Conservation (phyloP, 2,888 invertebrate species). For the Pammene fasciana region DNA sequence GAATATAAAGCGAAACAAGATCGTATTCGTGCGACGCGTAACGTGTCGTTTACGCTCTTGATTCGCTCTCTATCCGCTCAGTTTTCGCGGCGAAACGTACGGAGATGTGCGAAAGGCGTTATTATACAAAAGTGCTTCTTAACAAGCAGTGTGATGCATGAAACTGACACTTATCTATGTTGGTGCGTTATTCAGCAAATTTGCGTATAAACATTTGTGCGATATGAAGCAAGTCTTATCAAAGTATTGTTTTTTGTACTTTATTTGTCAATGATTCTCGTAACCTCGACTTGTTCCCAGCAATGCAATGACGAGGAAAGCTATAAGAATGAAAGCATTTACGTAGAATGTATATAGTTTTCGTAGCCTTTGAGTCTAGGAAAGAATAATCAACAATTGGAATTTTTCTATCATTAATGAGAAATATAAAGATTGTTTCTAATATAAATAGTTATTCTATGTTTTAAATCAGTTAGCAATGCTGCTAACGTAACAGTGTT, state of each 20-base stretch:
- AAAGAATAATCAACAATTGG: not conserved
- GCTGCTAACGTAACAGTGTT: slow-evolving; percentile 10
- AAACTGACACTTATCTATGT: slow-evolving; percentile 9
- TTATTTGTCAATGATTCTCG: slow-evolving; percentile 7
- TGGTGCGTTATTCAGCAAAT: too few species aligned
- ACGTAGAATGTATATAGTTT: too few species aligned
- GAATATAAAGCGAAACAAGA: too few species aligned
- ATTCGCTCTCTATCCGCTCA: too few species aligned
- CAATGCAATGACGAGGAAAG: not conserved
- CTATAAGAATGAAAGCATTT: not conserved
- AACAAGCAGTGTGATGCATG: slow-evolving; percentile 30
- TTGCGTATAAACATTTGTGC: not conserved
- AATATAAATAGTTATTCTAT: slow-evolving; percentile 23
- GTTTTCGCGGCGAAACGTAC: too few species aligned
- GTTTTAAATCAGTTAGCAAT: slow-evolving; percentile 8
- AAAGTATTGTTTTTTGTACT: too few species aligned
- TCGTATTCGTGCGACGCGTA: too few species aligned
- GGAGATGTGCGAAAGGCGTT: not conserved
- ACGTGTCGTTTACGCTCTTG: too few species aligned
- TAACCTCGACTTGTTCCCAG: not conserved
- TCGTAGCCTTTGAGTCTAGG: too few species aligned
- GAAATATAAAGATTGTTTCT: slow-evolving; percentile 30
- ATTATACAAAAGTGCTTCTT: not conserved
- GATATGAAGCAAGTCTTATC: not conserved
- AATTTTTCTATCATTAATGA: slow-evolving; percentile 16